Evolutionary conservation across 1,140 invertebrate species (phyloP).

Genomic region (Teleopsis dalmanni): DNA sequence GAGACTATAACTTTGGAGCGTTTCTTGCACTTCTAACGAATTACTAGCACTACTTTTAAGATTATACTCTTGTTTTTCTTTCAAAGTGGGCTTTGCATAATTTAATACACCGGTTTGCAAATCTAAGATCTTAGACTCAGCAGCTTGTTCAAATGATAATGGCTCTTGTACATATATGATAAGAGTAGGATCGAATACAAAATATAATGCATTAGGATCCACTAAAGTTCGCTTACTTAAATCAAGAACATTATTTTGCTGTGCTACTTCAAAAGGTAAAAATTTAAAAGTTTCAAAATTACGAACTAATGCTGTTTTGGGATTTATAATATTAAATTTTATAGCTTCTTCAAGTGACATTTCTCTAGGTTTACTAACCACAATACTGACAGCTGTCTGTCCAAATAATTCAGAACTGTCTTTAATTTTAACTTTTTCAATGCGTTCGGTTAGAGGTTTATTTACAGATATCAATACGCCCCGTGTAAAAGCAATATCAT

Average conservation of each 20-base stretch:
- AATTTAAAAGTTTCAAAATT: constrained; percentile 67
- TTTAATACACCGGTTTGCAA: constrained; percentile 64
- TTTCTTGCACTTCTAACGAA: constrained; percentile 26
- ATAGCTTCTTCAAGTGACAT: constrained; percentile 74
- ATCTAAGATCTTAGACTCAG: constrained; percentile 65
- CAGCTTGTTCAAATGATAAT: constrained; percentile 66
- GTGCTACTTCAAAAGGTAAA: constrained; percentile 61
- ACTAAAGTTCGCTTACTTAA: constrained; percentile 53
- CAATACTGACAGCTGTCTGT: constrained; percentile 34
- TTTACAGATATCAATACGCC: constrained; percentile 64
- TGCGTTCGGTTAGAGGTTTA: constrained; percentile 59
- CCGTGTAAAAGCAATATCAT: constrained; percentile 66
- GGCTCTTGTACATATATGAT: constrained; percentile 65
- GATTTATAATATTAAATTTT: constrained; percentile 65
- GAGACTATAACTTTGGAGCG: constrained; percentile 60
- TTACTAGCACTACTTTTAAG: constrained; percentile 25
- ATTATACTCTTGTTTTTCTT: not conserved
- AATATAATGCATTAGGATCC: constrained; percentile 53
- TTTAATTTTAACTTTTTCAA: constrained; percentile 47
- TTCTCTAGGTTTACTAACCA: constrained; percentile 52
- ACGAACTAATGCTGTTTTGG: constrained; percentile 66
- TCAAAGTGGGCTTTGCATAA: constrained; percentile 55
- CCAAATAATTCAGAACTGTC: constrained; percentile 45
- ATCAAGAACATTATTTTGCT: constrained; percentile 65
- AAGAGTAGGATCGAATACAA: constrained; percentile 65